Evolutionary conservation across 64 coral and sea anemone genomes (phyloP), one percentile per base, ranked within the genome.

Genomic region (Pachyseris speciosa): DNA sequence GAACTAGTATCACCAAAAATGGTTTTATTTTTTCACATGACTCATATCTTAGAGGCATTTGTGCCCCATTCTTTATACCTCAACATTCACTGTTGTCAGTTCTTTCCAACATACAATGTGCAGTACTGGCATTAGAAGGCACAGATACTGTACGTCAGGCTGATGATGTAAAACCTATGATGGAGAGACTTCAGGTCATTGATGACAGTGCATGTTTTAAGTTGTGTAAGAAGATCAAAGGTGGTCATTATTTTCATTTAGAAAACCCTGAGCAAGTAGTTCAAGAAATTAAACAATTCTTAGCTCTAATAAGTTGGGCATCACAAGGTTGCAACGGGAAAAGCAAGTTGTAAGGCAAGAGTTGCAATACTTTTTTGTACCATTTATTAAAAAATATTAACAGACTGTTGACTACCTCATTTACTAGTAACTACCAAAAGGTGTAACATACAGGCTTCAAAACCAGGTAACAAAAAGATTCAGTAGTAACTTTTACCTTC

Each of bases 161-260:
- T 0, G 27, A 50, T 4, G 9, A 31, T 5, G 24, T 19, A 3
- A 29, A 38, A 20, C 4, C 4, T 45, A 4, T 24, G 7, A 61
- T 20, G 17, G 37, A 72, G 1, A 76, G 44, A n/a, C 33, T 61
- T 3, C n/a, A 38, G 20, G 19, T 63, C 33, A 61, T 61, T 60
- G 12, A 31, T 63, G 7, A 81, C 24, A 37, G n/a, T 81, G 52
- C 77, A 59, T 61, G 63, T 20, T 60, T 40, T 11, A 59, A 25
- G 7, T 40, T 40, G 30, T 15, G 33, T 2, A 81, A 81, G n/a
- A 81, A 0, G 17, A n/a, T 81, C 34, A 33, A 63, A 81, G 77
- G 77, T 39, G 77, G 77, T 16, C 77, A 81, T 20, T 32, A 81
- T 25, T 41, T 81, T 1, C 77, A 81, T 81, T 20, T 81, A 36